phyloP scores from a whole-genome alignment of 2,797 vertebrate species.

The Bovichtus variegatus region DNA sequence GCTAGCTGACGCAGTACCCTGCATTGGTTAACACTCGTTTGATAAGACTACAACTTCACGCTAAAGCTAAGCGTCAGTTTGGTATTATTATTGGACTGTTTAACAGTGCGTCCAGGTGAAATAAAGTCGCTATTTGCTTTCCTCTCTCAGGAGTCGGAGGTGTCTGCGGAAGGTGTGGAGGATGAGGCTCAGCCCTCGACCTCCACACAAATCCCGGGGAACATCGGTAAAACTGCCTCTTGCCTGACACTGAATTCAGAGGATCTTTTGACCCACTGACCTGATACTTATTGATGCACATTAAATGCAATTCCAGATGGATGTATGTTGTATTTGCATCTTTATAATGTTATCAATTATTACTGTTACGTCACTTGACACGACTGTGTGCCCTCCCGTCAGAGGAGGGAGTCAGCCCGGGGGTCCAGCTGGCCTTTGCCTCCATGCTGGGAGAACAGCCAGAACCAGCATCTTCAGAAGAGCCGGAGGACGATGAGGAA shows the following conservation, averaged over 20 bases:
- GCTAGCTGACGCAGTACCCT: neutral
- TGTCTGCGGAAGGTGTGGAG: conserved; percentile 23
- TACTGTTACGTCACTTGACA: neutral
- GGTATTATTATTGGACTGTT: too few species aligned
- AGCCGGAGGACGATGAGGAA: conserved; percentile 84
- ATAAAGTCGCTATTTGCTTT: too few species aligned
- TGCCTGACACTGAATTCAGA: too few species aligned
- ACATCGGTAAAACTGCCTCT: conserved; percentile 36
- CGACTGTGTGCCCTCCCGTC: neutral
- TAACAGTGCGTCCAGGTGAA: too few species aligned
- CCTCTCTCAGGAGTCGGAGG: conserved; percentile 42
- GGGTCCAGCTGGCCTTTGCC: conserved; percentile 94
- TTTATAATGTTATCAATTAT: neutral
- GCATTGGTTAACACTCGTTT: neutral
- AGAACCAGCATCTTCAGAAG: conserved; percentile 64
- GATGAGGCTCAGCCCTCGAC: conserved; percentile 74
- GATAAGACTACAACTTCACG: fast-evolving
- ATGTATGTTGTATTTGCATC: neutral
- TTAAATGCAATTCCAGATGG: neutral
- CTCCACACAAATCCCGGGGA: conserved; percentile 32
- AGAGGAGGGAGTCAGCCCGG: conserved; percentile 93
- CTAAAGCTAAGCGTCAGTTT: neutral
- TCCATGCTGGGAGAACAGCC: conserved; percentile 92
- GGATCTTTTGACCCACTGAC: neutral
- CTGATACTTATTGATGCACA: neutral